Evolutionary conservation across 2,888 invertebrate species (phyloP), one percentile per base, ranked within the genome.

Genomic region (Hermodice carunculata): DNA sequence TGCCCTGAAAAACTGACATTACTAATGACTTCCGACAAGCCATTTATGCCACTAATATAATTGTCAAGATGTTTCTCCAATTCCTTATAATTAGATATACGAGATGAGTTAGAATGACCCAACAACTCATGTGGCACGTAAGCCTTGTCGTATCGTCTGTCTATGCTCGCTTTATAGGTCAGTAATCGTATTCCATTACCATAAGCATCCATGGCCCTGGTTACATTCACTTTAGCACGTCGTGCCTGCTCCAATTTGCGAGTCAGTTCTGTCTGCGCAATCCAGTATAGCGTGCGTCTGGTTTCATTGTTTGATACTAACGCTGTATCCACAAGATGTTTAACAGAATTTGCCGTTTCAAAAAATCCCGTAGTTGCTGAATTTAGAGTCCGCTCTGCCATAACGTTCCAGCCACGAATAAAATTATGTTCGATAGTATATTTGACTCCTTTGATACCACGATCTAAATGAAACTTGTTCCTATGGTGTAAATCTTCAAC

Each of bases 361-460:
- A 37, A 46, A 32, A 49, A 66, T 17, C 54, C 52, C 11, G 42
- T 26, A 1, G 60, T 37, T 3, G 66, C 63, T 40, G 62, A 59
- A 26, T 42, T 8, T 22, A 66, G 37, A 3, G 44, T 40, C 14
- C 64, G 26, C 44, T 67, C 64, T 29, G 54, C 46, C 28, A 56
- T 29, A 1, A 64, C 34, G n/a, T 52, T 19, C 59, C 59, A 66
- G 1, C 62, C 66, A 6, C 69, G 34, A 17, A 59, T 44, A 43
- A 53, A 62, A 34, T 67, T 59, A 43, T 67, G 67, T 37, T 64
- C 48, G 17, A 62, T 43, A 24, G 42, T 57, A 37, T 56, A 63
- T 22, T 53, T 32, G 2, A 66, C 62, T 2, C 54, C 48, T n/a
- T 62, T 34, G 8, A 68, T 17, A 22, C 57, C 68, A 8, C n/a